Percentiles rank a stretch among this genome's conserved stretches.
phyloP scores from a whole-genome alignment of 2,113 vertebrate species.

The Dermatemys mawii region DNA sequence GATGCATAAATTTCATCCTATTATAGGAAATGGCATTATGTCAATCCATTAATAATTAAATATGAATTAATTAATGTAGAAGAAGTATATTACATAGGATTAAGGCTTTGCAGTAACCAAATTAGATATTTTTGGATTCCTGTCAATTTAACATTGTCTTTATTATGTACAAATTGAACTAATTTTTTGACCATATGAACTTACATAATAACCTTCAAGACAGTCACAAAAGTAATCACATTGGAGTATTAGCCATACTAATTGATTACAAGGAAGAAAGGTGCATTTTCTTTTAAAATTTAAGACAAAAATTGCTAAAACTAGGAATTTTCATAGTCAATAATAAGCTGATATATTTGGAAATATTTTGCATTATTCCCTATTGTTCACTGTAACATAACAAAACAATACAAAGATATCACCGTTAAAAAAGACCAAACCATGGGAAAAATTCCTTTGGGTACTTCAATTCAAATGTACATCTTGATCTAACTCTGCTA shows the following conservation, averaged over 20 bases:
- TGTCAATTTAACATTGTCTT: conserved; percentile 37
- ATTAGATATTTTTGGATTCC: conserved; percentile 3
- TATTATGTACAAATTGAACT: conserved; percentile 41
- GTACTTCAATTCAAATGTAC: not conserved
- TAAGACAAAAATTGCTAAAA: not conserved
- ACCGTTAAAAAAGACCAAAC: not conserved
- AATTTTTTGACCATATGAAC: conserved; percentile 23
- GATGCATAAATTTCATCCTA: not conserved
- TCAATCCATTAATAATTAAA: conserved; percentile 29
- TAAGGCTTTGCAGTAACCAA: conserved; percentile 21
- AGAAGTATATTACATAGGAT: conserved; percentile 18
- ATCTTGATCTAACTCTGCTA: not conserved
- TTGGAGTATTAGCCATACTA: not conserved
- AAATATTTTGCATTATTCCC: not conserved
- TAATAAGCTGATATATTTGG: not conserved
- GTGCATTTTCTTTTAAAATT: not conserved
- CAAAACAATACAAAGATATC: not conserved
- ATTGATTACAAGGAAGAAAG: not conserved
- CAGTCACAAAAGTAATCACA: not conserved
- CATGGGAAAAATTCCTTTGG: not conserved
- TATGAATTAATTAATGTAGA: conserved; percentile 22
- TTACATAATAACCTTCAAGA: not conserved
- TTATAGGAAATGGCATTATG: not conserved
- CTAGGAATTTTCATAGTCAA: not conserved
- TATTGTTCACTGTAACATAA: not conserved